These are phyloP conservation scores for Galendromus occidentalis DNA, from an alignment of 1,140 invertebrate species.

Conservation along the genomic window DNA sequence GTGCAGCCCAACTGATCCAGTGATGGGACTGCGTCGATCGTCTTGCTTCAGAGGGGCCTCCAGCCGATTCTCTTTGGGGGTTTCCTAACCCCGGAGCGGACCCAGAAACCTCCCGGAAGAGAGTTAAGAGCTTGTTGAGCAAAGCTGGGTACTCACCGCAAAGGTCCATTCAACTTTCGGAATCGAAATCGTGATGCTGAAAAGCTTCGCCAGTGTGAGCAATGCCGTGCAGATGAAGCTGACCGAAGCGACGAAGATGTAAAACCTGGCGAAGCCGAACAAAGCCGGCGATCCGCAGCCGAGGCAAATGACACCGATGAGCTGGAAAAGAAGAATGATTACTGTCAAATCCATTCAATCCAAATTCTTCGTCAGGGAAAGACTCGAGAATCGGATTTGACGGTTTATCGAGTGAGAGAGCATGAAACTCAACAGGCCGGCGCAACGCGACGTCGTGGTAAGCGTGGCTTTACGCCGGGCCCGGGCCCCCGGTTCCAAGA, in stretches of 20 bases:
- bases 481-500: too few relatives aligned
- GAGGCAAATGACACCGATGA: background rate
- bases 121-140: background rate
- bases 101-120: background rate
- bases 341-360: too few relatives aligned
- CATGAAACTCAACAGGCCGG: too few relatives aligned
- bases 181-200: background rate
- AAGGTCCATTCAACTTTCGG: slow-evolving; percentile 3
- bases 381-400: too few relatives aligned
- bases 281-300: background rate
- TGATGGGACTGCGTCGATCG: too few relatives aligned
- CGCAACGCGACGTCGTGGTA: too few relatives aligned
- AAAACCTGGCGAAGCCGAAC: background rate
- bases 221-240: background rate
- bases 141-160: background rate
- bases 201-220: background rate
- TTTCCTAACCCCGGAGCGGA: background rate
- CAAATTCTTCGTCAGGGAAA: too few relatives aligned
- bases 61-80: background rate
- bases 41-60: background rate
- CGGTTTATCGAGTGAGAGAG: too few relatives aligned
- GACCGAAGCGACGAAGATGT: background rate
- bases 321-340: background rate
- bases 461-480: too few relatives aligned
- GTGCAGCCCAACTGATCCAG: too few relatives aligned